Percentiles rank a stretch among this genome's conserved stretches.
These are phyloP conservation scores for Cyclophora albipunctata DNA, from an alignment of 2,888 invertebrate genomes.

Conservation along the genomic window DNA sequence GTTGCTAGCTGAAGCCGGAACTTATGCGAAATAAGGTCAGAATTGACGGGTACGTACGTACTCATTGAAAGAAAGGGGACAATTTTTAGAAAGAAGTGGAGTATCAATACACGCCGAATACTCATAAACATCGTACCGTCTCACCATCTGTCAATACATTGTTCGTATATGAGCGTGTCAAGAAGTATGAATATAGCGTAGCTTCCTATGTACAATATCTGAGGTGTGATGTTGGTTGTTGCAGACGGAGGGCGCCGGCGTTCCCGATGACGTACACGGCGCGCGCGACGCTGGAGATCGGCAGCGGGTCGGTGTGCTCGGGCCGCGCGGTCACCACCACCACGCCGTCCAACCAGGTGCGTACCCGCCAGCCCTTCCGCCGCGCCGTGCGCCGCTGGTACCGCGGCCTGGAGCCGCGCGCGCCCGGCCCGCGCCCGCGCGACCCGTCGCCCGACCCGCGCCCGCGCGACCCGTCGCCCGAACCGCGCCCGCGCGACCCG, in stretches of 20 bases:
- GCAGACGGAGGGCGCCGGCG: conserved; percentile 63
- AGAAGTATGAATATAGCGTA: no score
- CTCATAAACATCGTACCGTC: no score
- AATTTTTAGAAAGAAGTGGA: no score
- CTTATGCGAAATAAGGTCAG: neutral
- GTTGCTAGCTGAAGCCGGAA: neutral
- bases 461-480: no score
- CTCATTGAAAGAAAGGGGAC: conserved; percentile 15
- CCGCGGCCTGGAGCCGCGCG: conserved; percentile 4
- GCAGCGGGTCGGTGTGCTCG: conserved; percentile 65
- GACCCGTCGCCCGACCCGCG: no score
- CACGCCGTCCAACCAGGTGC: conserved; percentile 72
- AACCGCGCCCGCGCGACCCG: conserved; percentile 5
- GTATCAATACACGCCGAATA: no score
- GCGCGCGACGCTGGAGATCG: conserved; percentile 71
- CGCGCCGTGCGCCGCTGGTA: conserved; percentile 2
- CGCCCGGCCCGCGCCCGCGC: neutral
- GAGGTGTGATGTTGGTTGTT: conserved; percentile 18
- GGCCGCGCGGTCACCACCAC: conserved; percentile 73
- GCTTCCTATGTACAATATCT: neutral
- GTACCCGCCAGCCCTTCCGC: conserved; percentile 31
- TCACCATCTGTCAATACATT: no score
- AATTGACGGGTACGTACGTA: conserved; percentile 6
- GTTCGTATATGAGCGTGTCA: no score
- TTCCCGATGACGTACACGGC: conserved; percentile 72